Base-by-base conservation (phyloP, 53 echinoderm and acorn worm species). In the Arbacia lixula region DNA sequence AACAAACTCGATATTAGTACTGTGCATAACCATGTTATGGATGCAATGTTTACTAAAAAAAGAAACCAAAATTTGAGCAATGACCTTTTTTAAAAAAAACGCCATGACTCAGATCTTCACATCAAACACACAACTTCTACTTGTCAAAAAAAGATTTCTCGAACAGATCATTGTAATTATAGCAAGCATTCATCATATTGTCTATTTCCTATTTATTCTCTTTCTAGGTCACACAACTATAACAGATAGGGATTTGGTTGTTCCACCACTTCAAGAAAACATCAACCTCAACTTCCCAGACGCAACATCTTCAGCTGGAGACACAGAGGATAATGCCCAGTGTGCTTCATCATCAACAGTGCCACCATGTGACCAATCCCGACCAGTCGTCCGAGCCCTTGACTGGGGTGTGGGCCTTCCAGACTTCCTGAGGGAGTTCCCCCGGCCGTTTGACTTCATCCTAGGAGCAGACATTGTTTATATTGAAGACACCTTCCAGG, bases 381-480 rank as follows among this genome's bases (percentile, higher is more conserved):
- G 29, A 20, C 64, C 57, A 4, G 3, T 12, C 1, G 52, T 89
- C 21, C 40, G 41, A 0, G 92, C 89, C 17, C 43, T 78, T 60
- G 89, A 90, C 52, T 86, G 94, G 40, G 88, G 77, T 58, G 86
- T 91, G 94, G 88, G 90, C 40, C n/a, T n/a, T n/a, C n/a, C n/a
- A n/a, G 68, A 90, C 36, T 87, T 88, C 39, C 86, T 92, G 33
- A 36, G 86, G n/a, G 71, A 80, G 37, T 98, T 88, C 63, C 32
- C 80, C 0, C 29, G 63, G 26, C 68, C 77, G 3, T 98, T 86
- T 88, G 94, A 98, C 52, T 28, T 94, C 53, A 88, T 98, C 41
- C 25, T 98, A 3, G 98, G 98, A 74, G 98, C 98, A 22, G 98
- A 98, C 77, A 94, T 98, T n/a, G 54, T 98, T 25, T 98, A 98